These are phyloP conservation scores for Papilio helenus DNA, from an alignment of 1,140 invertebrate genomes.

Conservation along the genomic window DNA sequence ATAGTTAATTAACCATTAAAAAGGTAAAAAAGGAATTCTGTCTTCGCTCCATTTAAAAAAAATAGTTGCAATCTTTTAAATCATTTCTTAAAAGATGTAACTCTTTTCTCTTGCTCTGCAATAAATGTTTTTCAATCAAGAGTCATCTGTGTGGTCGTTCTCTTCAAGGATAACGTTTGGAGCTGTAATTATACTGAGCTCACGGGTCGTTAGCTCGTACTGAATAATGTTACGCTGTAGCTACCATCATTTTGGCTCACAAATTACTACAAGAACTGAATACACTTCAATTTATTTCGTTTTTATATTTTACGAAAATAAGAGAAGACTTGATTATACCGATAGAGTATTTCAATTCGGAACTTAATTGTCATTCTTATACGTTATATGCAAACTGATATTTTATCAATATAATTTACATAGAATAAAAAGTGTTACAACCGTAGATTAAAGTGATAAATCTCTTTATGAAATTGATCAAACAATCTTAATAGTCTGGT, in stretches of 20 bases:
- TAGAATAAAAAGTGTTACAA: too few relatives aligned
- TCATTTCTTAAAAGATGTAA: too few relatives aligned
- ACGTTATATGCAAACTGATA: too few relatives aligned
- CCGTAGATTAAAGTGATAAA: background rate
- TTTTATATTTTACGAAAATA: background rate
- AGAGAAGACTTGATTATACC: too few relatives aligned
- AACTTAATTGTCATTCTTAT: too few relatives aligned
- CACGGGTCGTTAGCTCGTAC: conserved; percentile 24
- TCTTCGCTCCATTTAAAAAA: too few relatives aligned
- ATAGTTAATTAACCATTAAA: too few relatives aligned
- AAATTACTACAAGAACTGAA: background rate
- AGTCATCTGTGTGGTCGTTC: background rate
- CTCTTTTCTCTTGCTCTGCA: background rate
- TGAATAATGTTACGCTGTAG: conserved; percentile 4
- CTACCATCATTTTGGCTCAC: conserved; percentile 12
- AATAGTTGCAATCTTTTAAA: too few relatives aligned
- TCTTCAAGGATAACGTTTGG: conserved; percentile 1
- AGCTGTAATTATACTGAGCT: conserved; percentile 10
- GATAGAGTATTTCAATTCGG: too few relatives aligned
- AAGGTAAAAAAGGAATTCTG: too few relatives aligned
- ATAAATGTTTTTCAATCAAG: background rate
- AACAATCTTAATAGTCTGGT: background rate
- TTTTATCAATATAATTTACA: too few relatives aligned
- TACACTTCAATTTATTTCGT: background rate
- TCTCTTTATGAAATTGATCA: background rate